phyloP scores from a whole-genome alignment of 2,888 invertebrate species.

The Andrena praecox region DNA sequence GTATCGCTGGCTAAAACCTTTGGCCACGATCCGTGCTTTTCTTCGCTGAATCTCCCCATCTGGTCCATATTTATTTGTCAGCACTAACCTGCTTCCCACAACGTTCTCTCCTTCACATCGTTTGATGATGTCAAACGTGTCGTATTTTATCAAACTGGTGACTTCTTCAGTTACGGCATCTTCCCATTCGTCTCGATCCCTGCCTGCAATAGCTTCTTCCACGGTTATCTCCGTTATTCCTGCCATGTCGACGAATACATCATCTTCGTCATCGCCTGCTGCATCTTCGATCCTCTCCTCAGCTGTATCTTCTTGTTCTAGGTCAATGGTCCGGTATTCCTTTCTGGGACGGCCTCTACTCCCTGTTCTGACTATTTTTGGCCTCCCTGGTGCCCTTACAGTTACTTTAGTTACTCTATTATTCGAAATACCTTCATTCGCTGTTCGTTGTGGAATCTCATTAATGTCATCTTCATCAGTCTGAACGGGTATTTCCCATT shows the following conservation, averaged over 20 bases:
- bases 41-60: conserved; percentile 29
- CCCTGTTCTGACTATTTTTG: conserved; percentile 18
- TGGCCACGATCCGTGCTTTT: conserved; percentile 40
- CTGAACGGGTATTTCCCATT: not conserved
- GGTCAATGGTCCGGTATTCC: not conserved
- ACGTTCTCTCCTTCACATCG: not conserved
- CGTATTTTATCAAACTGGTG: conserved; percentile 29
- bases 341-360: conserved; percentile 17
- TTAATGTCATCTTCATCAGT: not conserved
- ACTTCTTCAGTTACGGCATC: conserved; percentile 29
- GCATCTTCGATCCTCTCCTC: not conserved
- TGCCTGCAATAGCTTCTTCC: conserved; percentile 21
- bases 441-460: not conserved
- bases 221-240: conserved; percentile 21
- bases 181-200: conserved; percentile 25
- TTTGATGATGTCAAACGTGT: conserved; percentile 22
- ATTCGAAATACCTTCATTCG: not conserved
- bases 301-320: not conserved
- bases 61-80: conserved; percentile 31
- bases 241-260: not conserved
- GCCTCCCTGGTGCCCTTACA: conserved; percentile 8
- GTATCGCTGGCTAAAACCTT: conserved; percentile 28
- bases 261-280: not conserved
- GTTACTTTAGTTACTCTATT: not conserved
- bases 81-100: conserved; percentile 38